These are phyloP conservation scores for Silurus glanis DNA, from an alignment of 2,113 vertebrate species.

Conservation along the genomic window DNA sequence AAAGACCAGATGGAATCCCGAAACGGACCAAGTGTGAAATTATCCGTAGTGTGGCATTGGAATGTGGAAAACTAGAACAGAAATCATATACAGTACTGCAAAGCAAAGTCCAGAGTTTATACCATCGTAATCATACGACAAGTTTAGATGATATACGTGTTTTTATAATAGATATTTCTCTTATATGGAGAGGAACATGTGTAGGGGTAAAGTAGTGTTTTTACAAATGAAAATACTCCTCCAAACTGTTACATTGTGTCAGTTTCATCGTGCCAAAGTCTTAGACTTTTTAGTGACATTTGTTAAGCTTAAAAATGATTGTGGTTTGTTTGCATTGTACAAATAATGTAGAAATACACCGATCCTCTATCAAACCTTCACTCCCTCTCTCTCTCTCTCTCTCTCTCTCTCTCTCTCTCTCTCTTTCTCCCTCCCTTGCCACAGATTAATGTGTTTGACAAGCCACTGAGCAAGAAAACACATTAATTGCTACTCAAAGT, in stretches of 20 bases:
- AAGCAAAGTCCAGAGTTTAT: neutral
- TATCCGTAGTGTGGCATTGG: neutral
- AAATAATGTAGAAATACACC: constrained; percentile 16
- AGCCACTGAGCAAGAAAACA: constrained; percentile 75
- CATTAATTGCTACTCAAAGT: constrained; percentile 77
- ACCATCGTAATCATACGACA: neutral
- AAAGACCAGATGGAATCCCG: neutral
- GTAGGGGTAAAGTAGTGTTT: neutral
- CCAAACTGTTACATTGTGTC: neutral
- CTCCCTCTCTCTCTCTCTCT: neutral
- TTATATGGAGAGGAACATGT: neutral
- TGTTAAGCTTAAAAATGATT: constrained; percentile 1
- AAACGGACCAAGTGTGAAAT: neutral
- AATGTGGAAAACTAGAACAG: neutral
- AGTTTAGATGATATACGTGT: neutral
- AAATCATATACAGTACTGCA: neutral
- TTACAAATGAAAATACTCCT: neutral
- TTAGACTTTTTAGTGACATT: constrained; percentile 7
- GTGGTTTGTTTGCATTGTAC: neutral
- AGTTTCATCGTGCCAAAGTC: neutral
- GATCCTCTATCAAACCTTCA: constrained; percentile 1
- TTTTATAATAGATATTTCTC: neutral
- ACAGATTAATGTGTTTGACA: constrained; percentile 74
- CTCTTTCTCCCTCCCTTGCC: constrained; percentile 45
- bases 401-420: neutral